These are phyloP conservation scores for Chelon labrosus DNA, from an alignment of 2,797 vertebrate genomes.

Conservation along the genomic window DNA sequence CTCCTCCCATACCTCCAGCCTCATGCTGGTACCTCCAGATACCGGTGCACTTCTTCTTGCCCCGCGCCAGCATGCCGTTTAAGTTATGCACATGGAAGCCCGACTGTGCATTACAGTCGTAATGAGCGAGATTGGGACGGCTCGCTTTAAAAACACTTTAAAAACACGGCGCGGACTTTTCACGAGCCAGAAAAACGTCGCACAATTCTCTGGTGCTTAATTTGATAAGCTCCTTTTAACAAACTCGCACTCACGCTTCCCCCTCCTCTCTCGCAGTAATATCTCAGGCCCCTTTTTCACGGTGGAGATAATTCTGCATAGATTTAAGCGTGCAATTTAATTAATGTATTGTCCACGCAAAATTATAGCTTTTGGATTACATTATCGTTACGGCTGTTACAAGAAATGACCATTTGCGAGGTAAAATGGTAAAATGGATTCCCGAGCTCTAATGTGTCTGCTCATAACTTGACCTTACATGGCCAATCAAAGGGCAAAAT, in stretches of 20 bases:
- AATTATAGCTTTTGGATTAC: slow-evolving; percentile 77
- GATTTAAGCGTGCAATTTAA: slow-evolving; percentile 77
- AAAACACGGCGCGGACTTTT: slow-evolving; percentile 26
- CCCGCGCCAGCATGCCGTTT: too few relatives aligned
- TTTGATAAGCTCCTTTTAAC: slow-evolving; percentile 71
- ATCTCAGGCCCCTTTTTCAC: slow-evolving; percentile 50
- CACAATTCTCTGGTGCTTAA: slow-evolving; percentile 47
- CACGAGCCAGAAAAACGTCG: slow-evolving; percentile 54
- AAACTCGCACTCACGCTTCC: slow-evolving; percentile 53
- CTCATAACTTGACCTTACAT: slow-evolving; percentile 67
- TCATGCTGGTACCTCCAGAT: slow-evolving; percentile 38
- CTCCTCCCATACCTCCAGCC: slow-evolving; percentile 57
- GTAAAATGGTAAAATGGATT: slow-evolving; percentile 79
- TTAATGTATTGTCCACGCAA: slow-evolving; percentile 76
- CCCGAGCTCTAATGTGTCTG: slow-evolving; percentile 71
- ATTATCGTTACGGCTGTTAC: slow-evolving; percentile 75
- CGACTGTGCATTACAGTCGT: slow-evolving; percentile 34
- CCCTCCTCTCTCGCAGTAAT: slow-evolving; percentile 46
- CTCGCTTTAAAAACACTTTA: slow-evolving; percentile 27
- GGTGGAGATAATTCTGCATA: slow-evolving; percentile 62
- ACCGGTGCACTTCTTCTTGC: slow-evolving; percentile 33
- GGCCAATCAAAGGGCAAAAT: slow-evolving; percentile 54
- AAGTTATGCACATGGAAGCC: slow-evolving; percentile 46
- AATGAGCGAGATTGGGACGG: slow-evolving; percentile 40
- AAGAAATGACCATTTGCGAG: slow-evolving; percentile 75